A percentile compares a stretch with the other conserved stretches of the same genome.
phyloP scores from a whole-genome alignment of 2,797 vertebrate genomes.

The Silurus lanzhouensis region DNA sequence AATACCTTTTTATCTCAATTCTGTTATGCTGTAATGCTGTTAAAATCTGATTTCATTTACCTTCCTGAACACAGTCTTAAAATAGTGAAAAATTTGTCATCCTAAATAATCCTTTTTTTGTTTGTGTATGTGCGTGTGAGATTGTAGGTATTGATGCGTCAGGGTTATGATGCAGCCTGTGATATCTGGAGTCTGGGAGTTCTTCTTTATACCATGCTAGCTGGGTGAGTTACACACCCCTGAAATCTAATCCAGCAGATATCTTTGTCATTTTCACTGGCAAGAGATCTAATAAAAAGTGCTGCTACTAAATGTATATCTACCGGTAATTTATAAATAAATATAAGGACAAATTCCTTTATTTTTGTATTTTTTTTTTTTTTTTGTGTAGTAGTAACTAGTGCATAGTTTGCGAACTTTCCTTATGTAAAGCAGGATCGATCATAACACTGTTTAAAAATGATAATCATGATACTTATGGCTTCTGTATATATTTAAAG shows the following conservation, averaged over 20 bases:
- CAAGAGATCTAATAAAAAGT: not conserved
- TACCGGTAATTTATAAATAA: not conserved
- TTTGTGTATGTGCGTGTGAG: not conserved
- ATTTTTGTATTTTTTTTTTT: too few relatives aligned
- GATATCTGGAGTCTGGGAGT: conserved; percentile 99
- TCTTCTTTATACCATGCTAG: conserved; percentile 95
- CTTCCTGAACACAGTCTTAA: not conserved
- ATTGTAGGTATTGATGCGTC: conserved; percentile 91
- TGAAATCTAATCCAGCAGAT: not conserved
- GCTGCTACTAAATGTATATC: not conserved
- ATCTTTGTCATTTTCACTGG: not conserved
- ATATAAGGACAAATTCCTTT: not conserved
- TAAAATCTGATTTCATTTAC: not conserved
- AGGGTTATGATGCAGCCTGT: conserved; percentile 97
- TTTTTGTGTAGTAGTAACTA: too few relatives aligned
- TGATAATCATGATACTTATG: not conserved
- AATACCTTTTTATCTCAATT: not conserved
- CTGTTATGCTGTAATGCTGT: not conserved
- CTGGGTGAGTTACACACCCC: conserved; percentile 77
- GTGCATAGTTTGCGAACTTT: not conserved
- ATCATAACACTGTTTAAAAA: not conserved
- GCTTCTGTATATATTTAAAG: not conserved
- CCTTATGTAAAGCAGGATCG: not conserved
- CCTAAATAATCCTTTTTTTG: not conserved
- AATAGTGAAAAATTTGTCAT: not conserved